Base-by-base conservation (phyloP, 2,797 vertebrate species). In the Steatocranus sp. region DNA sequence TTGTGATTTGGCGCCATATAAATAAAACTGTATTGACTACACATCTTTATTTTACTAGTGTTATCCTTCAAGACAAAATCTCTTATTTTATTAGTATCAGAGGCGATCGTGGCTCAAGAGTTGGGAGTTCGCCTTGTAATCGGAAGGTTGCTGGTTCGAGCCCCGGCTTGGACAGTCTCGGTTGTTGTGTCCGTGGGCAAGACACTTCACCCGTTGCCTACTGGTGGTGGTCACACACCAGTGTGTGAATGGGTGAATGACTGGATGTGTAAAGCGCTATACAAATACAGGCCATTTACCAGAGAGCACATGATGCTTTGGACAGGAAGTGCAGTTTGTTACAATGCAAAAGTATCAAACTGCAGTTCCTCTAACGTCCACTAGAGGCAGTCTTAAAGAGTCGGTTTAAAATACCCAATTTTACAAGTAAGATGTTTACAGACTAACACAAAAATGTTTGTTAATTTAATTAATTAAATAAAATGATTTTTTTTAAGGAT, bases 111-210 rank as follows among this genome's bases (percentile, higher is more conserved):
- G 51, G 4, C 51, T 53, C 50, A 53, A 8, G 20, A 53, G 20
- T 53, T 53, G 11, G 50, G 50, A 14, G 50, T 5, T 53, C 2
- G 11, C 4, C 1, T 53, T 53, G 11, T 53, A 53, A 53, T 25
- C 0, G 2, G 50, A 53, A 53, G 50, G 7, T 53, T 53, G 50
- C 0, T 0, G 2, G 20, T 25, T 53, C 6, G 11, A 25, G 0
- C 11, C 36, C 36, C 5, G 5, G 36, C 36, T 38, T 1, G 11
- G 36, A 38, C 50, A 12, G n/a, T 11, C n/a, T 50, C 0, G 0
- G n/a, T 51, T 1, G 11, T 23, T 51, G 9, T 49, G 49, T 51
- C 49, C n/a, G 20, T 50, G 49, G 1, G 0, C 49, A 3, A 23
- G 0, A 51, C 20, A 2, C 20, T 53, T 53, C 50, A 53, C 4